Evolutionary conservation across 2,113 vertebrate genomes (phyloP), one percentile per base, ranked within the genome.

Genomic region (Rallus limicola): DNA sequence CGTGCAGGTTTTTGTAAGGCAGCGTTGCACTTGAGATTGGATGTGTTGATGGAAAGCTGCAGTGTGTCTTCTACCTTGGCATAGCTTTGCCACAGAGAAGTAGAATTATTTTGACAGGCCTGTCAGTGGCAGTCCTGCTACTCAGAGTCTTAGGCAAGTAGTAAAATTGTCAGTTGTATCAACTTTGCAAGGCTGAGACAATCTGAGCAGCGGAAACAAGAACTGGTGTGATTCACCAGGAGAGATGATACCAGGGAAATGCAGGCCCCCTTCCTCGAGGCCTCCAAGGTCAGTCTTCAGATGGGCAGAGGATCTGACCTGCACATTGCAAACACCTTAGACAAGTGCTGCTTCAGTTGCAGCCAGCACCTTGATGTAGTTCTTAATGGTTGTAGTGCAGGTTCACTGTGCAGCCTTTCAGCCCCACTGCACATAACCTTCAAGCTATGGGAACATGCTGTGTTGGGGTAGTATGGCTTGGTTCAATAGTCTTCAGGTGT

Each of bases 61-160:
- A 46, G 65, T 40, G 33, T 59, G 33, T 82, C 87, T 95, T 82
- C 77, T 77, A 65, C 81, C 67, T 85, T 78, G 69, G 55, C 82
- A 42, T 36, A 80, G 75, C 50, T 70, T 90, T 94, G 77, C 70
- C 59, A 76, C 36, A 82, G 77, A 48, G 60, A 84, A 82, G 18
- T 20, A 56, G 23, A 71, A 74, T 82, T 74, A 42, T 78, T 93
- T 82, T 87, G 87, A 87, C 65, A 78, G 46, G 15, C 74, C 36
- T 93, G 18, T 87, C 81, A 71, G 36, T 62, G 77, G 89, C 78
- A 84, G 84, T 86, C 80, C 93, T 65, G 74, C 70, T 79, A 6
- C 60, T 95, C 58, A 72, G 33, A 56, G 19, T 68, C 69, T 93
- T 56, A 31, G 36, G 71, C 62, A 79, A 82, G 70, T 44, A 79